These are phyloP conservation scores for Lamproptera curius DNA, from an alignment of 2,888 invertebrate species.

Conservation along the genomic window DNA sequence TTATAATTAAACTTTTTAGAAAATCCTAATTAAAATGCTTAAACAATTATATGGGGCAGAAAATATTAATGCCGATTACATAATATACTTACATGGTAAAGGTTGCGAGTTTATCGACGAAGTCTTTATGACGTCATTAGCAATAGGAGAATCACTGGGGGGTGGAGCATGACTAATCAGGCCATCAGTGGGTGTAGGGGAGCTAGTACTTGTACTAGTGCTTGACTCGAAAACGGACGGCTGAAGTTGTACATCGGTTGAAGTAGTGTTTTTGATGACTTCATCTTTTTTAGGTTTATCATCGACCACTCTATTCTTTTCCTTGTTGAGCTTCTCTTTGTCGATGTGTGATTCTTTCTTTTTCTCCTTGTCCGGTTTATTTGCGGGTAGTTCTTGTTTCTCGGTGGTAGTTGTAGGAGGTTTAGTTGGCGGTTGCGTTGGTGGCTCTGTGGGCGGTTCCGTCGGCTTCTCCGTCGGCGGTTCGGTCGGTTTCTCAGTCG, in stretches of 20 bases:
- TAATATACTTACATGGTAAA: slow-evolving; percentile 50
- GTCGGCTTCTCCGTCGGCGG: slow-evolving; percentile 33
- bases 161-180: slow-evolving; percentile 42
- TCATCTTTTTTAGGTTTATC: slow-evolving; percentile 38
- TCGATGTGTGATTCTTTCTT: slow-evolving; percentile 53
- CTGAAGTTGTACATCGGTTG: slow-evolving; percentile 48
- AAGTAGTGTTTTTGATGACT: slow-evolving; percentile 42
- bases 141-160: slow-evolving; percentile 31
- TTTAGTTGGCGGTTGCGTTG: slow-evolving; percentile 34
- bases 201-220: slow-evolving; percentile 33
- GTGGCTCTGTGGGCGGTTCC: slow-evolving; percentile 29
- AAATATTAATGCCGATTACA: background rate
- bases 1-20: too few relatives aligned
- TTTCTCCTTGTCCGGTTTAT: slow-evolving; percentile 54
- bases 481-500: slow-evolving; percentile 36
- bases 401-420: slow-evolving; percentile 35
- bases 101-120: slow-evolving; percentile 58
- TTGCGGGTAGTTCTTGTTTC: slow-evolving; percentile 31
- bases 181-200: slow-evolving; percentile 60
- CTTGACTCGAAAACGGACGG: slow-evolving; percentile 45
- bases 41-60: too few relatives aligned
- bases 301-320: slow-evolving; percentile 38
- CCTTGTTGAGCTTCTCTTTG: slow-evolving; percentile 52
- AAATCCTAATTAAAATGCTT: too few relatives aligned
- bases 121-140: slow-evolving; percentile 39